Base-by-base conservation (phyloP, 2,888 invertebrate species). In the Camptogramma bilineatum region DNA sequence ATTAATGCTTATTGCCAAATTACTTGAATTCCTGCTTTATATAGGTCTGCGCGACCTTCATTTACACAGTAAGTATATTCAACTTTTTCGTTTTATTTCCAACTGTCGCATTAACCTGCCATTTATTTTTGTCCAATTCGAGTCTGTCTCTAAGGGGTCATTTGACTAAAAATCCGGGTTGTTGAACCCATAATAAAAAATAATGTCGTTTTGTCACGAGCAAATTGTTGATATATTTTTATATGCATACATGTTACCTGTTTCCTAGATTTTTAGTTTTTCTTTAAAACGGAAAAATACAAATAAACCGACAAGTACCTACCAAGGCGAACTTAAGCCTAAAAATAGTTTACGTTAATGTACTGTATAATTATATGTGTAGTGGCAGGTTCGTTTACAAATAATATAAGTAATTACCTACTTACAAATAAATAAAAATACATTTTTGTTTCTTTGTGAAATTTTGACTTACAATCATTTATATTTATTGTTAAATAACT, bases 101-200 rank as follows among this genome's bases (percentile, higher is more conserved):
- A 13, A 39, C 34, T 39, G 34, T 39, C 2, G 4, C 13, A 13
- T 13, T 39, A 28, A 39, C 34, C 34, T 13, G 34, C 34, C 13
- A 39, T 39, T 39, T 39, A 39, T 39, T 39, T 28, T 39, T 39
- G 34, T 39, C 13, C 4, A 28, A 28, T 28, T 28, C 28, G 28
- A n/a, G 28, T 7, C 7, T 3, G 28, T 13, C 34, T 39, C 62
- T 66, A 67, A 67, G 73, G 66, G 79, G 79, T 79, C 76, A 81
- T 75, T 66, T 77, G 75, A 71, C 63, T 56, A 52, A 62, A 70
- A 75, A 76, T 88, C 89, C 88, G 89, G 88, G 83, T 88, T 82
- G 71, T 76, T 74, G 85, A 87, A 84, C 88, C 76, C 71, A 75
- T 73, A 64, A 52, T 47, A 44, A 50, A 62, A 68, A 60, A 66